Percentiles rank a stretch among this genome's conserved stretches.
Evolutionary conservation across 2,113 vertebrate genomes (phyloP).

Genomic region (Odobenus rosmarus): DNA sequence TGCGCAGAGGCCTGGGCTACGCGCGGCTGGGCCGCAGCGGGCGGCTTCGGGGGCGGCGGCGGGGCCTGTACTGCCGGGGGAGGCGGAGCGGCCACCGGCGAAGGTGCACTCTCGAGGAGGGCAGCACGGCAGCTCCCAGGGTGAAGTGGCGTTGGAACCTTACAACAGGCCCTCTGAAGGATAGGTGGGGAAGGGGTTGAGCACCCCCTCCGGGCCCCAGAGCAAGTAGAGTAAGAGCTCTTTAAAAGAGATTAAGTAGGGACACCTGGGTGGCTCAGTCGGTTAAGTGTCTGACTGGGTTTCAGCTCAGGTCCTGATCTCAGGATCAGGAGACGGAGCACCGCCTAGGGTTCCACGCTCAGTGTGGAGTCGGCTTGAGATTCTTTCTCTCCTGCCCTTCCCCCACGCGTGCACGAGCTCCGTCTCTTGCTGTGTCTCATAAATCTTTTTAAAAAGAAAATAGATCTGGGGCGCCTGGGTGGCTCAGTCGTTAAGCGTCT

Average conservation of each 20-base stretch:
- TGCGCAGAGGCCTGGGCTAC: slow-evolving; percentile 89
- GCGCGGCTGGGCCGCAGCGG: slow-evolving; percentile 91
- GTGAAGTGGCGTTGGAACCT: not conserved
- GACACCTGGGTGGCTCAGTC: not conserved
- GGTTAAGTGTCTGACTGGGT: not conserved
- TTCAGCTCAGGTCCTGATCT: not conserved
- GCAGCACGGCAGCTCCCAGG: not conserved
- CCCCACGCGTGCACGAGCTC: too few species aligned
- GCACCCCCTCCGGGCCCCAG: not conserved
- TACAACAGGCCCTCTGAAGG: not conserved
- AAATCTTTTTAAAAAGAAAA: too few species aligned
- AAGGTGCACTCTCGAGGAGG: slow-evolving; percentile 68
- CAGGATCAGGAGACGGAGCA: not conserved
- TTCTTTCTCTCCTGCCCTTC: too few species aligned
- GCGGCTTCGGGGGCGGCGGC: slow-evolving; percentile 94
- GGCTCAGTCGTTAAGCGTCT: too few species aligned
- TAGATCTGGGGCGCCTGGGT: too few species aligned
- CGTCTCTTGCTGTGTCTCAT: too few species aligned
- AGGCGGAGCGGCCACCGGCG: slow-evolving; percentile 93
- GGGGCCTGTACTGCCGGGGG: slow-evolving; percentile 93
- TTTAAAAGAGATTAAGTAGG: not conserved
- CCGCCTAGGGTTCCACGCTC: not conserved
- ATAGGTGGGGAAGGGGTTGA: not conserved
- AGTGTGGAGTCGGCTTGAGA: not conserved
- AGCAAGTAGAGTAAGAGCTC: not conserved